Percentiles rank a stretch among this genome's conserved stretches.
These are phyloP conservation scores for Iguana delicatissima DNA, from an alignment of 2,797 vertebrate genomes.

Conservation along the genomic window DNA sequence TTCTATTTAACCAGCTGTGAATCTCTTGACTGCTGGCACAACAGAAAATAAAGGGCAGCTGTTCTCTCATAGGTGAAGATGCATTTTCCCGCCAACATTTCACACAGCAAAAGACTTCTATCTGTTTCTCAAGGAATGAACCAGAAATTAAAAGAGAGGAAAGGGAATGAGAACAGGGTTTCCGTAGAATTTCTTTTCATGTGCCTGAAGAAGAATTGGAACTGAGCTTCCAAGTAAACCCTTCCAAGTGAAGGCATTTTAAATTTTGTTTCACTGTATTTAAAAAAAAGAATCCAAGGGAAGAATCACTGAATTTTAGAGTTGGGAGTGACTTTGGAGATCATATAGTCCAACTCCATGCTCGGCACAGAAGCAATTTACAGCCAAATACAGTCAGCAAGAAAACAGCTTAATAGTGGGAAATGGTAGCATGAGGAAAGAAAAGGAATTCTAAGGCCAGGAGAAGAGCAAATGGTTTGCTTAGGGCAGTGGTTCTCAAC, in stretches of 20 bases:
- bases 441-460: not conserved
- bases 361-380: not conserved
- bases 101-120: not conserved
- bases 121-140: not conserved
- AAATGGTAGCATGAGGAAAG: not conserved
- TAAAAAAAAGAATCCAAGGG: too few species aligned
- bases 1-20: not conserved
- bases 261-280: not conserved
- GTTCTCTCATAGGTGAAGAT: not conserved
- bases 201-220: not conserved
- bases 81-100: not conserved
- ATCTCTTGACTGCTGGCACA: not conserved
- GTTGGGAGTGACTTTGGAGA: not conserved
- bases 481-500: too few species aligned
- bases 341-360: not conserved
- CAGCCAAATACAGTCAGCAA: not conserved
- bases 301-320: not conserved
- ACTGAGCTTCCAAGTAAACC: not conserved
- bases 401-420: not conserved
- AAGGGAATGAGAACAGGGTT: not conserved
- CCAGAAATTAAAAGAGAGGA: not conserved
- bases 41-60: conserved; percentile 7
- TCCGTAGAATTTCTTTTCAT: not conserved
- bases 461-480: not conserved
- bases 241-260: not conserved